Evolutionary conservation across 2,888 invertebrate genomes (phyloP).

Genomic region (Eutolmus rufibarbis): DNA sequence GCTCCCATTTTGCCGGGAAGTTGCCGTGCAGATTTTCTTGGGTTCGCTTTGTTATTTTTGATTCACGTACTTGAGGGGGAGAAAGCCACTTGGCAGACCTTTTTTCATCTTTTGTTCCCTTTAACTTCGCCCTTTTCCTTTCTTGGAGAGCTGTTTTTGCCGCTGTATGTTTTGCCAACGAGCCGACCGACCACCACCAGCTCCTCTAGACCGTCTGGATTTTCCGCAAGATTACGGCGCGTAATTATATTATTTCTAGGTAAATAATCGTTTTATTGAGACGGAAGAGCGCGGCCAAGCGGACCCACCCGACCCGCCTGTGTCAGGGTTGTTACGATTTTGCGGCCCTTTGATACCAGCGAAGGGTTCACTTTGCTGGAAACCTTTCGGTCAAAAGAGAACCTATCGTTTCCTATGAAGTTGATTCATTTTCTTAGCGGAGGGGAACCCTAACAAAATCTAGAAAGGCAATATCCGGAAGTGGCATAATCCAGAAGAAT

Average conservation of each 20-base stretch:
- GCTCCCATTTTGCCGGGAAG: neutral
- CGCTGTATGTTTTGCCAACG: neutral
- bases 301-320: neutral
- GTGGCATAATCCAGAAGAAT: neutral
- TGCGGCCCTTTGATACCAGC: neutral
- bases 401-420: neutral
- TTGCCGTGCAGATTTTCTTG: constrained; percentile 19
- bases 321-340: neutral
- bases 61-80: constrained; percentile 32
- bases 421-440: neutral
- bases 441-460: neutral
- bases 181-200: neutral
- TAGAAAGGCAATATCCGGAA: neutral
- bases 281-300: neutral
- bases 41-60: constrained; percentile 34
- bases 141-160: neutral
- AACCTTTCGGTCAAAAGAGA: neutral
- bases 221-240: constrained; percentile 35
- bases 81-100: constrained; percentile 1
- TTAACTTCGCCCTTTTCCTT: neutral
- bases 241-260: constrained; percentile 40
- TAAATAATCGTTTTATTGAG: constrained; percentile 27
- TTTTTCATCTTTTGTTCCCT: constrained; percentile 13
- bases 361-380: neutral
- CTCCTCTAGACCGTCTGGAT: constrained; percentile 8